Base-by-base conservation (phyloP, 2,888 invertebrate genomes). In the Drosophila planitibia region DNA sequence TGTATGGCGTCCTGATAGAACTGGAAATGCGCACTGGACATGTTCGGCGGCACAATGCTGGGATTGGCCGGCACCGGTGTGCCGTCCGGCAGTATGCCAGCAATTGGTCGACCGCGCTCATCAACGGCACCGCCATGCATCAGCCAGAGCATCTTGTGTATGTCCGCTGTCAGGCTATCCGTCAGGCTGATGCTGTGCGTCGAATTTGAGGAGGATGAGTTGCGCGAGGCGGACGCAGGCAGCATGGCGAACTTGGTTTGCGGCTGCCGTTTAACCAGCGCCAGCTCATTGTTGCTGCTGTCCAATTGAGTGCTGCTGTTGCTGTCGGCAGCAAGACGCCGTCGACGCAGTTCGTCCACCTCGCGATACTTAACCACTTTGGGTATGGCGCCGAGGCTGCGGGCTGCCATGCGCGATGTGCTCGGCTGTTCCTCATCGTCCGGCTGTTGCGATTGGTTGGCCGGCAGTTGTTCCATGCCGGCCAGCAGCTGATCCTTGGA, bases 401-500 rank as follows among this genome's bases (percentile, higher is more conserved):
- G 89, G 4, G 86, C 74, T 0, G 81, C 79, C 75, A 82, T 82
- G 41, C 90, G 82, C 0, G 81, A 82, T 6, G 83, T 79, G 54
- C 76, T 79, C 0, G 87, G 81, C 47, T 83, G 85, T 51, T 90
- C 85, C 59, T 85, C 77, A 10, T 85, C 90, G 0, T 91, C 79
- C 14, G 32, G 54, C 10, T 35, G 55, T 19, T 94, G 92, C 94
- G 94, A 74, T 72, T 55, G 78, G 44, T 75, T 79, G 39, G 55
- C 10, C 9, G 39, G 47, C 33, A 47, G 66, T 16, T 63, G 68
- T 84, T 91, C 85, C 73, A 91, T 83, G 53, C 95, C 93, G 16
- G 89, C 78, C 9, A 96, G 94, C 19, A 96, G 93, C 82, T 95
- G 95, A 92, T 96, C 96, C 93, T 96, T 96, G 19, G 96, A 96